phyloP scores from a whole-genome alignment of 2,888 invertebrate species.

The Leuctra nigra region DNA sequence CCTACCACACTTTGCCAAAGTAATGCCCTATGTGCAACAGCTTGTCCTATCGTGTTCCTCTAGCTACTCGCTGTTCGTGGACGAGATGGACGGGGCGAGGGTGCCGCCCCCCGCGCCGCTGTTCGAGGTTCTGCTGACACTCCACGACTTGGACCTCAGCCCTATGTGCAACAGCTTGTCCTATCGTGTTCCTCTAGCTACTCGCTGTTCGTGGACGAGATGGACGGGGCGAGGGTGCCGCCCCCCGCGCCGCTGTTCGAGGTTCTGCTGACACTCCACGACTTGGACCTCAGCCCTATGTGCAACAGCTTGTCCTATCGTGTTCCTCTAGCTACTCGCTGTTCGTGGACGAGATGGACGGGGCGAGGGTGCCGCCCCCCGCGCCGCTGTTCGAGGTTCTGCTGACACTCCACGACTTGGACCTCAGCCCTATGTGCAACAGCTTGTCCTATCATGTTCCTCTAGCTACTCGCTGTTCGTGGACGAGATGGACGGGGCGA shows the following conservation, averaged over 20 bases:
- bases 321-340: conserved; percentile 55
- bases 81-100: conserved; percentile 50
- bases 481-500: conserved; percentile 50
- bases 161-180: too few relatives aligned
- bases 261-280: conserved; percentile 63
- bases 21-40: too few relatives aligned
- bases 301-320: too few relatives aligned
- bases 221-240: conserved; percentile 42
- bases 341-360: conserved; percentile 54
- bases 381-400: conserved; percentile 40
- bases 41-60: too few relatives aligned
- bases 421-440: too few relatives aligned
- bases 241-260: conserved; percentile 16
- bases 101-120: conserved; percentile 8
- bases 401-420: conserved; percentile 64
- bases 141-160: conserved; percentile 64
- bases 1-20: too few relatives aligned
- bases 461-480: conserved; percentile 55
- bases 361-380: conserved; percentile 34
- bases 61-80: conserved; percentile 54
- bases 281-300: conserved; percentile 63
- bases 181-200: too few relatives aligned
- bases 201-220: conserved; percentile 53
- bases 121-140: conserved; percentile 53
- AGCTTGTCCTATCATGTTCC: too few relatives aligned